Conservation (phyloP, 2,888 invertebrate species). For the Empis stercorea region DNA sequence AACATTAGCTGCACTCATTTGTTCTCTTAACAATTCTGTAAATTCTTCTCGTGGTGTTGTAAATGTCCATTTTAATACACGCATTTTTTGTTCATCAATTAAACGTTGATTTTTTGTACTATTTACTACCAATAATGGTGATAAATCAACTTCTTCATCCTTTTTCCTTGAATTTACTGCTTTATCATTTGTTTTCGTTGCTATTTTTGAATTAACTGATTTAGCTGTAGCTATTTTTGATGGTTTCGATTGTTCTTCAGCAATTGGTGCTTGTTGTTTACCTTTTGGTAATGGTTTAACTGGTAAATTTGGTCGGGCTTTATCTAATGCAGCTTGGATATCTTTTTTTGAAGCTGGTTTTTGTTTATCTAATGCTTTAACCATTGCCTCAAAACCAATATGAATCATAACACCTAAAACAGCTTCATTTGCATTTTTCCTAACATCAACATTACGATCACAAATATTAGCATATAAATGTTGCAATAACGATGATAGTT, state of each 20-base stretch:
- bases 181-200: conserved; percentile 20
- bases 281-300: conserved; percentile 60
- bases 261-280: conserved; percentile 41
- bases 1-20: conserved; percentile 78
- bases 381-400: conserved; percentile 51
- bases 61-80: conserved; percentile 92
- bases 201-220: conserved; percentile 8
- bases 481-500: conserved; percentile 63
- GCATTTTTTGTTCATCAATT: conserved; percentile 87
- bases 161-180: conserved; percentile 51
- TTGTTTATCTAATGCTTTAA: conserved; percentile 34
- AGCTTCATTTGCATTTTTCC: conserved; percentile 81
- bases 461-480: conserved; percentile 70
- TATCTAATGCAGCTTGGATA: conserved; percentile 69
- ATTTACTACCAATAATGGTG: conserved; percentile 66
- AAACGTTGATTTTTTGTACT: conserved; percentile 84
- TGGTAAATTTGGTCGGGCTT: conserved; percentile 72
- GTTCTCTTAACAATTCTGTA: conserved; percentile 78
- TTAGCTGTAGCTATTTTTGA: conserved; percentile 42
- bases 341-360: conserved; percentile 63
- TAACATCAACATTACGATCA: conserved; percentile 82
- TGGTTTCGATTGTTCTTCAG: conserved; percentile 31
- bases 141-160: conserved; percentile 70
- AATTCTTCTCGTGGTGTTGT: conserved; percentile 87
- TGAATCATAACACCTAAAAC: conserved; percentile 89